Evolutionary conservation across 1,140 invertebrate genomes (phyloP).

Genomic region (Dufourea novaeangliae): DNA sequence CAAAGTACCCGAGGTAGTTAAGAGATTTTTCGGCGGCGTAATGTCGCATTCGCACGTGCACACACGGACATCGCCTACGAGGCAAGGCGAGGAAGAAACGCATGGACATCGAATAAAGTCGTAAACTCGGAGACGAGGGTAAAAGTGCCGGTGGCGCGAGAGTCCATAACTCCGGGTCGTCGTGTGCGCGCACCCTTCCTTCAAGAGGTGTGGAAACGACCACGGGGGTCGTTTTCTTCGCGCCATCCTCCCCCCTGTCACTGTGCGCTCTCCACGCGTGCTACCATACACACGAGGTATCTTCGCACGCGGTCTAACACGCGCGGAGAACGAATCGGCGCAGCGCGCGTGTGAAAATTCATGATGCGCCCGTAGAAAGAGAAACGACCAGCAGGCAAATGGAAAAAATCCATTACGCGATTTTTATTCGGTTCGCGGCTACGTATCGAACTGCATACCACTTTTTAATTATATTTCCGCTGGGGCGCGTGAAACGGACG

Average conservation of each 20-base stretch:
- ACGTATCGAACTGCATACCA: slow-evolving; percentile 34
- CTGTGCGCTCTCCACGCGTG: slow-evolving; percentile 25
- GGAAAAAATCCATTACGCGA: slow-evolving; percentile 57
- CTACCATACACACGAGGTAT: background rate
- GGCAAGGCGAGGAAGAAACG: slow-evolving; percentile 20
- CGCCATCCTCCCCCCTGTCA: slow-evolving; percentile 22
- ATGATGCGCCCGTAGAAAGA: slow-evolving; percentile 16
- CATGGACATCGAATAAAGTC: slow-evolving; percentile 53
- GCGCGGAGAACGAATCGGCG: background rate
- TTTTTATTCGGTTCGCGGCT: slow-evolving; percentile 34
- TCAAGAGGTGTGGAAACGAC: slow-evolving; percentile 50
- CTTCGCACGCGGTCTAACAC: background rate
- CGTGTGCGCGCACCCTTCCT: background rate
- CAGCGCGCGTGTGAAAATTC: slow-evolving; percentile 43
- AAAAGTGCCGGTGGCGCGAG: slow-evolving; percentile 20
- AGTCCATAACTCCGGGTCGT: slow-evolving; percentile 49
- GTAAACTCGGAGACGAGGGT: slow-evolving; percentile 52
- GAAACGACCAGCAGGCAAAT: slow-evolving; percentile 30
- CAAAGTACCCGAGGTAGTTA: background rate
- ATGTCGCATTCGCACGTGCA: background rate
- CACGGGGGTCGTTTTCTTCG: slow-evolving; percentile 46
- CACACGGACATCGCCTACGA: background rate
- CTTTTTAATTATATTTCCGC: slow-evolving; percentile 47
- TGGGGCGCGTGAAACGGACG: background rate
- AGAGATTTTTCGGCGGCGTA: slow-evolving; percentile 5